Base-by-base conservation (phyloP, 2,888 invertebrate genomes). In the Cheilosia scutellata region DNA sequence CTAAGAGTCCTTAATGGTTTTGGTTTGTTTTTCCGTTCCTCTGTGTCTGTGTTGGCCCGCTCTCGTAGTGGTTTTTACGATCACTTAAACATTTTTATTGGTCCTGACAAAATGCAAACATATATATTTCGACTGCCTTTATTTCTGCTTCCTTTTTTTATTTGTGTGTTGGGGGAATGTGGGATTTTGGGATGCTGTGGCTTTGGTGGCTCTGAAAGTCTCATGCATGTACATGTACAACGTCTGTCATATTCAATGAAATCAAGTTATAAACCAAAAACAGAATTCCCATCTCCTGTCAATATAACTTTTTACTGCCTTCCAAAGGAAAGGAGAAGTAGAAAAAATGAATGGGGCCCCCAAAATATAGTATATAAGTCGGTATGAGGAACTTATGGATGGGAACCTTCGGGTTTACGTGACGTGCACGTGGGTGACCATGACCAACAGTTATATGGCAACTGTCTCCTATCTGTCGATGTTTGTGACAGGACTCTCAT, bases 71-170 rank as follows among this genome's bases (percentile, higher is more conserved):
- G 74, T 51, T 84, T 77, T 84, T 84, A 84, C 79, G 79, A 84
- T 84, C 83, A 75, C 79, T 84, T 84, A 84, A 84, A 79, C 70
- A 84, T 84, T 84, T 84, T 84, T 84, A 84, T 84, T 84, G 57
- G 70, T 70, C 72, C 83, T 58, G 74, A 84, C 83, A 79, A 79
- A 79, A 84, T 79, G 74, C 74, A 31, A 72, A 51, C 60, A 49
- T 51, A 60, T 42, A 60, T 66, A 47, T 75, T 57, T 65, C 66
- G 74, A 72, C 49, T 83, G 72, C 42, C 42, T 68, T 63, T 31
- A 4, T 27, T 75, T 6, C n/a, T n/a, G n/a, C 9, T 20, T 47
- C 16, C 25, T 42, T 1, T 29, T 20, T 33, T n/a, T 27, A 9
- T 62, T 20, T 31, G 31, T 2, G 9, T 11, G 11, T 16, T 44